Evolutionary conservation across 2,797 vertebrate genomes (phyloP), one percentile per base, ranked within the genome.

Genomic region (Gymnopithys bicolor): DNA sequence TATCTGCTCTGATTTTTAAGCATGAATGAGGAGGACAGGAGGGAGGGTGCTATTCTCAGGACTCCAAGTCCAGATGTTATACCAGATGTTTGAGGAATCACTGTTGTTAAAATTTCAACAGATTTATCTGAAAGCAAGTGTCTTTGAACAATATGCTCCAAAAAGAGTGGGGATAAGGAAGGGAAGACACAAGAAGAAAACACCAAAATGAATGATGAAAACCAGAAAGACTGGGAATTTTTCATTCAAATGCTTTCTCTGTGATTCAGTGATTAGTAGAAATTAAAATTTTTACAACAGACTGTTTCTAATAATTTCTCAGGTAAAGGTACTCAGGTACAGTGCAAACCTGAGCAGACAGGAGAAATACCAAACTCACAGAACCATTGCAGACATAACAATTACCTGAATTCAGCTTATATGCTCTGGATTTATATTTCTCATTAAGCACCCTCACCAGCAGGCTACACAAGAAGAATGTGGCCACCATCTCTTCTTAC

Each of bases 11-110:
- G 33, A 19, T 68, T 71, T 87, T 78, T 64, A 85, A 52, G 33
- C 60, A 71, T 2, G 5, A 58, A 58, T 25, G 37, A 78, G 35
- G 11, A 77, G n/a, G 45, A 80, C 27, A 64, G 53, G 62, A 70
- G 48, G 41, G 49, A 77, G 13, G 24, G 27, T 90, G 49, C 15
- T 85, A 66, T 75, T 84, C 85, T 92, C 76, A 71, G 30, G 58
- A 81, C 37, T 91, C 55, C 35, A 35, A 60, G 64, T 14, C 82
- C 89, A 94, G 91, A 90, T 84, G 84, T 83, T 83, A 46, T 68
- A 24, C 64, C 82, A 91, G 85, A 84, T 86, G 76, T 45, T 19
- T 51, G 35, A 86, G 94, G 46, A 94, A 75, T 30, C 14, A 5
- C 27, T n/a, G 19, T 37, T 60, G 28, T 91, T 89, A 91, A 68